Percentiles rank a stretch among this genome's conserved stretches.
Evolutionary conservation across 2,888 invertebrate species (phyloP).

Genomic region (Drosophila affinis): DNA sequence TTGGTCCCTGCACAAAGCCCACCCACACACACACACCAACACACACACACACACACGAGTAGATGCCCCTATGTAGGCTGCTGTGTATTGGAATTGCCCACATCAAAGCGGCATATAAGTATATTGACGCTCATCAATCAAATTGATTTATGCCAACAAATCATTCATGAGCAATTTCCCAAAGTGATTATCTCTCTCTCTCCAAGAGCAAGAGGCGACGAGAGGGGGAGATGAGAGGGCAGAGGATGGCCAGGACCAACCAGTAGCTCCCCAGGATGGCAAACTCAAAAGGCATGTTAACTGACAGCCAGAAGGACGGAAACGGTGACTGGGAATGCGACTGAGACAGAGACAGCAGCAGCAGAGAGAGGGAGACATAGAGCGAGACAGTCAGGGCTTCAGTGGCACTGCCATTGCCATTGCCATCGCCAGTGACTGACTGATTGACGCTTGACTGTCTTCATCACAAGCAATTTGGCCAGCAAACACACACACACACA

Average conservation of each 20-base stretch:
- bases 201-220: constrained; percentile 54
- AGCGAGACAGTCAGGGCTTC: constrained; percentile 11
- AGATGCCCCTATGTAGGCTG: constrained; percentile 35
- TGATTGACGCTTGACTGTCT: constrained; percentile 78
- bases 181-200: constrained; percentile 78
- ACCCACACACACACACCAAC: constrained; percentile 2
- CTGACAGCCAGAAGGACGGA: constrained; percentile 66
- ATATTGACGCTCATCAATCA: constrained; percentile 79
- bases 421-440: constrained; percentile 58
- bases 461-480: constrained; percentile 79
- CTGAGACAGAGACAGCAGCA: constrained; percentile 7
- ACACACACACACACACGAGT: neutral
- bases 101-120: constrained; percentile 78
- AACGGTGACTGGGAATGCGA: constrained; percentile 27
- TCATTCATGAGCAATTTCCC: constrained; percentile 80
- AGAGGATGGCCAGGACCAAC: constrained; percentile 5
- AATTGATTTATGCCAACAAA: constrained; percentile 81
- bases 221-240: neutral
- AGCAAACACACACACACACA: constrained; percentile 52
- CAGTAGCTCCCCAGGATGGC: constrained; percentile 43
- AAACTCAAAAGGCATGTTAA: constrained; percentile 73
- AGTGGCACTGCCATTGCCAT: constrained; percentile 9
- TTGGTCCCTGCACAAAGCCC: constrained; percentile 60
- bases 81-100: constrained; percentile 67
- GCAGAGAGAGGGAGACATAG: constrained; percentile 11